phyloP scores from a whole-genome alignment of 2,113 vertebrate species.

The Damaliscus lunatus region DNA sequence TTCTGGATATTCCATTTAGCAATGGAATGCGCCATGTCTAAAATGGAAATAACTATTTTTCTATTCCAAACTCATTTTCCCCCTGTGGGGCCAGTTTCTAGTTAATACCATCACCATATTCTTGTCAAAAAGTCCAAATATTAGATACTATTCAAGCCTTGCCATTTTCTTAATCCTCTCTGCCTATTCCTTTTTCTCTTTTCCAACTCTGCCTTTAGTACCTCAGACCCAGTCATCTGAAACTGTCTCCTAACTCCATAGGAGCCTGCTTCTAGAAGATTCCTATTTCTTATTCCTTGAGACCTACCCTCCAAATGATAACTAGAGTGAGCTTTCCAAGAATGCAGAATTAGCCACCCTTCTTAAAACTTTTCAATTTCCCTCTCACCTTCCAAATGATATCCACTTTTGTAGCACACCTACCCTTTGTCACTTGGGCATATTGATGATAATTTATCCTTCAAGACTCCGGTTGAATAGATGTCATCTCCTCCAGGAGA shows the following conservation, averaged over 20 bases:
- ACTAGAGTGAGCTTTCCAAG: not conserved
- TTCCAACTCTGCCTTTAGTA: not conserved
- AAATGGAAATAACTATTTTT: constrained; percentile 14
- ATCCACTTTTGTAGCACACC: not conserved
- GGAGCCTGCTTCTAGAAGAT: not conserved
- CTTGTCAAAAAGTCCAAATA: not conserved
- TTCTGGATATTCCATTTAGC: not conserved
- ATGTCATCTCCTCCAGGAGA: not conserved
- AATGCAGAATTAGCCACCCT: not conserved
- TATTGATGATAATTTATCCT: not conserved
- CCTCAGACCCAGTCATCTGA: not conserved
- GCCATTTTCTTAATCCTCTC: not conserved
- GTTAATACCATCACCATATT: not conserved
- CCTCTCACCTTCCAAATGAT: not conserved
- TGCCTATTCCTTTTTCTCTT: not conserved
- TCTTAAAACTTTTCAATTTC: not conserved
- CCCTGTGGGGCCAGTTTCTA: not conserved
- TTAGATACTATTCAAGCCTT: not conserved
- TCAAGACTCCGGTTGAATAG: not conserved
- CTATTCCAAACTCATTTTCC: not conserved
- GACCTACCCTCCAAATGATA: not conserved
- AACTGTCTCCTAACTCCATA: not conserved
- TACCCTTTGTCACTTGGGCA: not conserved
- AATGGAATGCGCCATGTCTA: not conserved
- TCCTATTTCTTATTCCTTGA: not conserved